Conservation (phyloP, 2,113 vertebrate genomes). For the Lophotis ruficrista region DNA sequence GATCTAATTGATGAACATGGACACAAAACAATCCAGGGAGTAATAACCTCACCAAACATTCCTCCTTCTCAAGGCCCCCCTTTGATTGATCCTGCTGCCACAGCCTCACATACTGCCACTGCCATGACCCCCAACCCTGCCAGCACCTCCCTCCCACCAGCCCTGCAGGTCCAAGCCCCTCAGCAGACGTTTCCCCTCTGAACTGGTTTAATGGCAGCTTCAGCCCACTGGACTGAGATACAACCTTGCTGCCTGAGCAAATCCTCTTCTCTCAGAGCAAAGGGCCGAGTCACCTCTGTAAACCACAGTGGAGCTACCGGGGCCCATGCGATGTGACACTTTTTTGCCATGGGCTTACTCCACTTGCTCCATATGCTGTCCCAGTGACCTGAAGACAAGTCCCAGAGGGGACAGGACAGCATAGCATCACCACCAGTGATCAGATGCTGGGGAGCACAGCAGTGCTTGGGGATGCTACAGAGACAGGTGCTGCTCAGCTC, state of each 20-base stretch:
- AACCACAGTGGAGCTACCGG: not conserved
- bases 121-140: not conserved
- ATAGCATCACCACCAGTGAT: not conserved
- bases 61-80: not conserved
- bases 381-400: not conserved
- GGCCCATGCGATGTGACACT: fast-evolving
- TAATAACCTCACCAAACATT: not conserved
- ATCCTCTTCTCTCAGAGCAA: not conserved
- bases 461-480: not conserved
- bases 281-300: not conserved
- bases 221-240: not conserved
- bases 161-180: not conserved
- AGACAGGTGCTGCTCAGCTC: not conserved
- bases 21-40: not conserved
- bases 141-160: not conserved
- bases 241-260: not conserved
- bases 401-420: not conserved
- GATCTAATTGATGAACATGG: not conserved
- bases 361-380: fast-evolving
- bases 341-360: not conserved
- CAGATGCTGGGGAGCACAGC: not conserved
- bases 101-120: not conserved
- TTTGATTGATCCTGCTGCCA: not conserved
- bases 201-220: not conserved
- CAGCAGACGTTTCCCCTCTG: not conserved